Conservation (phyloP, 2,797 vertebrate species). For the Avahi laniger region DNA sequence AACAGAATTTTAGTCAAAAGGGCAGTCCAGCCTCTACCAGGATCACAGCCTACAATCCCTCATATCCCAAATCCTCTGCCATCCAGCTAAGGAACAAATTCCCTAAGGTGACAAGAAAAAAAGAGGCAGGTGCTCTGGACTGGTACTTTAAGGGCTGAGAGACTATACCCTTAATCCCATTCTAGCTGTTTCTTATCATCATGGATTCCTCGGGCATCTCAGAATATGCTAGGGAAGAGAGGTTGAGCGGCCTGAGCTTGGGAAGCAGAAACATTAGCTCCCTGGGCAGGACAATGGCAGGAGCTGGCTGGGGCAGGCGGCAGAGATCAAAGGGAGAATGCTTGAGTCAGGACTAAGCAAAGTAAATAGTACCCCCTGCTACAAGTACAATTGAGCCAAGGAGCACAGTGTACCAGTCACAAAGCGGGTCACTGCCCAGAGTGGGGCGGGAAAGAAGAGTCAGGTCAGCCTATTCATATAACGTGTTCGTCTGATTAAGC, state of each 20-base stretch:
- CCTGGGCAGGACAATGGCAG: conserved; percentile 77
- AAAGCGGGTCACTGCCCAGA: conserved; percentile 78
- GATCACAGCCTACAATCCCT: background rate
- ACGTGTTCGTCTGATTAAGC: conserved; percentile 42
- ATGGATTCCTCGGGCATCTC: background rate
- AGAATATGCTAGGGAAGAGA: background rate
- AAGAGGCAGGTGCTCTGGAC: background rate
- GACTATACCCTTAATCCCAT: background rate
- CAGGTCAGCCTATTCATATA: conserved; percentile 14
- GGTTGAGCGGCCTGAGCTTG: background rate
- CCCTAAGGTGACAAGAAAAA: background rate
- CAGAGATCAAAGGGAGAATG: conserved; percentile 85
- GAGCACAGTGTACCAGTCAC: conserved; percentile 84
- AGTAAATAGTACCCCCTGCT: conserved; percentile 83
- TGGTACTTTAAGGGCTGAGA: background rate
- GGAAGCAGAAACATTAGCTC: conserved; percentile 76
- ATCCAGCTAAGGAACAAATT: background rate
- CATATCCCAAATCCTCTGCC: background rate
- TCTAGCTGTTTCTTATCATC: background rate
- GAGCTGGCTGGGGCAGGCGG: conserved; percentile 59
- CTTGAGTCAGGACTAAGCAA: conserved; percentile 83
- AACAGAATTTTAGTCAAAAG: conserved; percentile 4
- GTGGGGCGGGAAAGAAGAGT: conserved; percentile 48
- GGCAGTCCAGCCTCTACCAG: background rate
- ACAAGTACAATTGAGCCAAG: conserved; percentile 67